phyloP scores from a whole-genome alignment of 2,797 vertebrate species.

The Cynopterus sphinx region DNA sequence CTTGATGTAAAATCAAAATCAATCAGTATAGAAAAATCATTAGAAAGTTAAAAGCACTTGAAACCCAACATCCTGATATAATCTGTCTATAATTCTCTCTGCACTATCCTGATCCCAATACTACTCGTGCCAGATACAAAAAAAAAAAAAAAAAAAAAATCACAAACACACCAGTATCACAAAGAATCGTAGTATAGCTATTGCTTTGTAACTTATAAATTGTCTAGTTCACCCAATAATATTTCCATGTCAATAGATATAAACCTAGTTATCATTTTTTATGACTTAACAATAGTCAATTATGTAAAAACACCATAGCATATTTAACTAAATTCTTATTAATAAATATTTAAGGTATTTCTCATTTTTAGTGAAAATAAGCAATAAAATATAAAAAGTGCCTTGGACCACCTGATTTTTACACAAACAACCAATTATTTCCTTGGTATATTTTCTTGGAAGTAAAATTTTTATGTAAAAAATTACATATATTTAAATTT shows the following conservation, averaged over 20 bases:
- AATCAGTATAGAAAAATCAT: neutral
- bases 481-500: neutral
- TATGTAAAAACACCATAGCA: neutral
- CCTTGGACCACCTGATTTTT: neutral
- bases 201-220: neutral
- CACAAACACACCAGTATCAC: neutral
- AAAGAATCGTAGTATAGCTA: neutral
- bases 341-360: neutral
- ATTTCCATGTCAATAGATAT: neutral
- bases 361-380: neutral
- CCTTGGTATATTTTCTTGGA: neutral
- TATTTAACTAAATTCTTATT: slow-evolving; percentile 12
- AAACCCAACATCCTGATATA: neutral
- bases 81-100: neutral
- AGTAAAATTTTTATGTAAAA: neutral
- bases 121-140: neutral
- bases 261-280: neutral
- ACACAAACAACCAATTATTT: neutral
- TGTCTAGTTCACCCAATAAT: neutral
- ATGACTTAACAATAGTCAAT: neutral
- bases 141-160: neutral
- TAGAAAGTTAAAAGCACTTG: neutral
- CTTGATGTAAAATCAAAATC: neutral
- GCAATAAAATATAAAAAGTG: neutral
- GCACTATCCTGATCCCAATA: neutral